Evolutionary conservation across 1,140 invertebrate genomes (phyloP), one percentile per base, ranked within the genome.

Genomic region (Drosophila ambigua): DNA sequence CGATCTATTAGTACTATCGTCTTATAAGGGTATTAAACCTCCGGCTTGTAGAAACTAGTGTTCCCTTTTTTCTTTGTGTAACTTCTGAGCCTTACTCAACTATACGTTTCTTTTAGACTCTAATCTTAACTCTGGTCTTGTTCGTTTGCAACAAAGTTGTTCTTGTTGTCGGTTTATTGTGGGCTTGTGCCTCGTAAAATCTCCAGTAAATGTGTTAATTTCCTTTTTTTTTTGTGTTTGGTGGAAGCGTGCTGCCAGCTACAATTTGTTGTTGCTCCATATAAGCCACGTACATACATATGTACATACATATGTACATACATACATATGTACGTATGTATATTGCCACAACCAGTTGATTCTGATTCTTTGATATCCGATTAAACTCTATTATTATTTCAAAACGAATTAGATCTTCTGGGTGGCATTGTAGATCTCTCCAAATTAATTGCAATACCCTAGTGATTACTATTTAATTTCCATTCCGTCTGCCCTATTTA

Each of bases 391-490:
- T 35, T 53, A 7, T 23, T 35, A 45, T 41, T 53, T 28, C 48
- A 20, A 39, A 45, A 45, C 20, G 4, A 64, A 66, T 48, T 43
- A 35, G 20, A 62, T 39, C 55, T 57, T 68, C 52, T 85, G 80
- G 63, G 81, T 77, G 80, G 80, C 55, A 66, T n/a, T 23, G n/a
- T 68, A 59, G 59, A 60, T 65, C 66, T 45, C 24, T 50, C 43
- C 52, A 24, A 68, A 64, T 72, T 61, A 74, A 83, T 80, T 41
- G 57, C 50, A 43, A 73, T 45, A 63, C 63, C 44, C n/a, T 35
- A 9, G 41, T 72, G 79, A 84, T 83, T 84, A 69, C 63, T 68
- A 72, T 84, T 74, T 52, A 71, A 78, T 85, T 67, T 87, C 35
- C 65, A 69, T 74, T 75, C 48, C 16, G 60, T 53, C 61, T 58